Percentiles rank a stretch among this genome's conserved stretches.
Conservation (phyloP, 2,113 vertebrate genomes). For the Equus przewalskii region DNA sequence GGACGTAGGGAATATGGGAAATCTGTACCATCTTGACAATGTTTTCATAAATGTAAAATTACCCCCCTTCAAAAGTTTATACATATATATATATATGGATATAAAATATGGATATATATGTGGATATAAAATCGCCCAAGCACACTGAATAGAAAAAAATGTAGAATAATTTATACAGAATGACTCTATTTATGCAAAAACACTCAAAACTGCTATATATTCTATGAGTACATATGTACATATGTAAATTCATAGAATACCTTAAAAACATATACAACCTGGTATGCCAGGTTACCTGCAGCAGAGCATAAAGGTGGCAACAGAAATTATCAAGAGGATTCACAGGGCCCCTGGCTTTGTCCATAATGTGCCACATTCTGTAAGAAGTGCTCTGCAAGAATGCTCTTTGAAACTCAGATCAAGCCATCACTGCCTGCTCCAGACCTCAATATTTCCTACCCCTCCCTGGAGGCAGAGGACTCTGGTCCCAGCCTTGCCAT, state of each 20-base stretch:
- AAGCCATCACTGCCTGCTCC: background rate
- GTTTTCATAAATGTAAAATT: background rate
- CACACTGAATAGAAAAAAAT: background rate
- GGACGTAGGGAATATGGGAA: background rate
- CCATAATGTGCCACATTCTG: accelerated
- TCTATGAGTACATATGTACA: background rate
- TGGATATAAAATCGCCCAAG: background rate
- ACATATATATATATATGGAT: background rate
- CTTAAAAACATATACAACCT: background rate
- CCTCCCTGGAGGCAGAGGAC: background rate
- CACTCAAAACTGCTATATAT: background rate
- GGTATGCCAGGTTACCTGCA: background rate
- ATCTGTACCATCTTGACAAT: background rate
- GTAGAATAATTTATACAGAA: background rate
- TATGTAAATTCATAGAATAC: background rate
- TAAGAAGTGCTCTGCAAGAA: accelerated
- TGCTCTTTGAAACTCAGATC: background rate
- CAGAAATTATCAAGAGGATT: background rate
- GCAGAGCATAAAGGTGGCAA: background rate
- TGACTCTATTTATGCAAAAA: background rate
- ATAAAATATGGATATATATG: background rate
- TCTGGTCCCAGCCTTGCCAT: background rate
- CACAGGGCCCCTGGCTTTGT: background rate
- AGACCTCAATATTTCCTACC: background rate
- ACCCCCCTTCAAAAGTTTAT: background rate